Conservation (phyloP, 2,113 vertebrate genomes). For the Oryctolagus cuniculus region DNA sequence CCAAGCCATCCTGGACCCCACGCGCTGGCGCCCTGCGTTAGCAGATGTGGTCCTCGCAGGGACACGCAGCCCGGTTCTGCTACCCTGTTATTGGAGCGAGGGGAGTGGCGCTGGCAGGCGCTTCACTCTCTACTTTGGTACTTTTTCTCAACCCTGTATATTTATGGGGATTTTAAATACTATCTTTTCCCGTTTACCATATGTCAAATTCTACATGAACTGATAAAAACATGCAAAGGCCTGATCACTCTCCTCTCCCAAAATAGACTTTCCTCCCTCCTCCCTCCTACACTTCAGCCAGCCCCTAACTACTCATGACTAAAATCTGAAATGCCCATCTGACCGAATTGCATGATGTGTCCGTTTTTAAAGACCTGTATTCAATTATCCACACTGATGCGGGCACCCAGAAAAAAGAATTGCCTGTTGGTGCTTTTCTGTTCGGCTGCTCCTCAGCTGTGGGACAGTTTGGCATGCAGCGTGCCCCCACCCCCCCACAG, state of each 20-base stretch:
- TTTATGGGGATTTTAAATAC: slow-evolving; percentile 74
- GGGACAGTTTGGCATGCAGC: background rate
- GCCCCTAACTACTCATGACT: slow-evolving; percentile 75
- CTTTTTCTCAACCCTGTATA: slow-evolving; percentile 26
- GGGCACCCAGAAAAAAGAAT: slow-evolving; percentile 1
- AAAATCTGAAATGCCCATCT: slow-evolving; percentile 73
- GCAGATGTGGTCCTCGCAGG: fast-evolving
- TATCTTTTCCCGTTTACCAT: slow-evolving; percentile 77
- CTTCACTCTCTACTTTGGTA: background rate
- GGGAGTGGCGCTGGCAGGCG: background rate
- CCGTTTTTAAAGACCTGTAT: slow-evolving; percentile 73
- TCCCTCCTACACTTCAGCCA: slow-evolving; percentile 76
- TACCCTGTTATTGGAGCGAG: background rate
- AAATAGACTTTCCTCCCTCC: slow-evolving; percentile 78
- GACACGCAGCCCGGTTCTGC: background rate
- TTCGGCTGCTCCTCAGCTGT: background rate
- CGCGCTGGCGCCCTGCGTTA: fast-evolving
- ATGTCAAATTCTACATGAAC: slow-evolving; percentile 78
- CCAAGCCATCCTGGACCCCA: fast-evolving
- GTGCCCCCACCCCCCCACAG: background rate
- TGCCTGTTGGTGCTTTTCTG: background rate
- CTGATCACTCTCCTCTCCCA: slow-evolving; percentile 69
- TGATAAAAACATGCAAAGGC: slow-evolving; percentile 72
- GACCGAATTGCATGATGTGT: slow-evolving; percentile 63
- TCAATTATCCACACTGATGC: slow-evolving; percentile 57